Conservation (phyloP, 1,140 invertebrate genomes). For the Drosophila yakuba region DNA sequence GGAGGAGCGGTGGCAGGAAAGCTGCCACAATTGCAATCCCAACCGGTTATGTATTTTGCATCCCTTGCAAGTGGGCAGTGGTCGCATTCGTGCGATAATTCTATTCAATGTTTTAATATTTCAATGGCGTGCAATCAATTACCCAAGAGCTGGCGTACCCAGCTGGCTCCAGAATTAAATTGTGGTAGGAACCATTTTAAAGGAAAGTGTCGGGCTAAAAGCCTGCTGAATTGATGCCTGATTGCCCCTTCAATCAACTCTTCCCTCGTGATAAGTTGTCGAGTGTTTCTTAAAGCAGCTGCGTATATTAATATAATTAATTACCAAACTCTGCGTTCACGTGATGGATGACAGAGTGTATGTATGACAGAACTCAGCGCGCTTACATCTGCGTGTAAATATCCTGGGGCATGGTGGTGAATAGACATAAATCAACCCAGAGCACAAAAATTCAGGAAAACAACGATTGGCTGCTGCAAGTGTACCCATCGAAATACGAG, state of each 20-base stretch:
- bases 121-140: too few relatives aligned
- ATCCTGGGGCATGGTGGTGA: neutral
- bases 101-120: too few relatives aligned
- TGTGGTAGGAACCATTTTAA: too few relatives aligned
- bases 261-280: too few relatives aligned
- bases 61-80: neutral
- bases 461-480: neutral
- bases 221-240: too few relatives aligned
- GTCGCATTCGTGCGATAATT: neutral
- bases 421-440: neutral
- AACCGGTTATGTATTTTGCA: neutral
- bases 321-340: neutral
- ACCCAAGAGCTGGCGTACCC: too few relatives aligned
- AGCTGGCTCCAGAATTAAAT: too few relatives aligned
- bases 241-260: too few relatives aligned
- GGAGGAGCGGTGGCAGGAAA: neutral
- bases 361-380: neutral
- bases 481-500: neutral
- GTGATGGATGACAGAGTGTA: conserved; percentile 5
- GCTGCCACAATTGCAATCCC: neutral
- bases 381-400: conserved; percentile 2
- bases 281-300: too few relatives aligned
- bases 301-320: too few relatives aligned
- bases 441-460: neutral
- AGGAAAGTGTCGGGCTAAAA: too few relatives aligned